These are phyloP conservation scores for Hypocryptadius cinnamomeus DNA, from an alignment of 2,113 vertebrate genomes.

Conservation along the genomic window DNA sequence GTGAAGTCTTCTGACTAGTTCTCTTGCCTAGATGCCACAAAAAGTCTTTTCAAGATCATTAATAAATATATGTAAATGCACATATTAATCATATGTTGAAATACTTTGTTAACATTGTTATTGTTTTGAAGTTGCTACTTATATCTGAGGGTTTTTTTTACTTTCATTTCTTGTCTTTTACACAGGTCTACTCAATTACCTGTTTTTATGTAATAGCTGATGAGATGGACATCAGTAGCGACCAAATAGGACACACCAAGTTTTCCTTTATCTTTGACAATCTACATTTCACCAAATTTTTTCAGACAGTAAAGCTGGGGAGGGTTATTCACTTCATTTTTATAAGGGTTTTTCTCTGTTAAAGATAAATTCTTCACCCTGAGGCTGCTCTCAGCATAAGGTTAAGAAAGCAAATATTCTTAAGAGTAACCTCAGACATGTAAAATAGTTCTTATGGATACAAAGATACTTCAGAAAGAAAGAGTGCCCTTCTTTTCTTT, in stretches of 20 bases:
- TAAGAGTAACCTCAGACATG: not conserved
- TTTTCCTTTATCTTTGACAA: not conserved
- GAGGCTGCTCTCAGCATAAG: not conserved
- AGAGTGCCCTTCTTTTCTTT: not conserved
- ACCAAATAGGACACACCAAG: not conserved
- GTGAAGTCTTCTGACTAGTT: not conserved
- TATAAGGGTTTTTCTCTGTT: not conserved
- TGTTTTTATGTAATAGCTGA: not conserved
- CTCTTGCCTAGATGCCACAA: not conserved
- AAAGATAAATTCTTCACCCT: not conserved
- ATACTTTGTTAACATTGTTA: not conserved
- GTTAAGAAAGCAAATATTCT: not conserved
- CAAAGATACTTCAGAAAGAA: not conserved
- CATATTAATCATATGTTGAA: not conserved
- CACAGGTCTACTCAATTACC: not conserved
- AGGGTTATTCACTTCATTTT: not conserved
- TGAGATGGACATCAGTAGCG: not conserved
- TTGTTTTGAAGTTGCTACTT: not conserved
- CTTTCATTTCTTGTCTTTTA: not conserved
- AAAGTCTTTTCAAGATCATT: not conserved
- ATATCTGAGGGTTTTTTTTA: not conserved
- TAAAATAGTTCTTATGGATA: not conserved
- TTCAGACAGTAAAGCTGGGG: not conserved
- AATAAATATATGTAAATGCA: not conserved
- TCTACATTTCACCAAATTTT: not conserved